Percentiles rank a stretch among this genome's conserved stretches.
Conservation (phyloP, 2,113 vertebrate species). For the Nymphicus hollandicus region DNA sequence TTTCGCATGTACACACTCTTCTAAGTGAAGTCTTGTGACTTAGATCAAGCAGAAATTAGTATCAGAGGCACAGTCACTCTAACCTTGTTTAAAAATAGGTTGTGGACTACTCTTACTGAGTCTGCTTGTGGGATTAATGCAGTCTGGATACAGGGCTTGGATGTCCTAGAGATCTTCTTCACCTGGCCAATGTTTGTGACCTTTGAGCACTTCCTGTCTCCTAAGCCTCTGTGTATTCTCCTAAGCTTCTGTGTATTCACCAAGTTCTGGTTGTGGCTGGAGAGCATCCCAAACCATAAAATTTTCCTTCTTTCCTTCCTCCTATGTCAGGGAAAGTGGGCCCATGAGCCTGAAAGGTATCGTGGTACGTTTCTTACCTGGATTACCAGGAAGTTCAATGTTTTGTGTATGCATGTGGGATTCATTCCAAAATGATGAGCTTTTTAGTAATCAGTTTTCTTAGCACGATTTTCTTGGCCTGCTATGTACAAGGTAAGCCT, state of each 20-base stretch:
- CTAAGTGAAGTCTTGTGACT: background rate
- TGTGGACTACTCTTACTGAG: background rate
- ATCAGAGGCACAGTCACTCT: background rate
- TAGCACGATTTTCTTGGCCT: background rate
- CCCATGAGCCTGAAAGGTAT: background rate
- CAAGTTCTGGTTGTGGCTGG: background rate
- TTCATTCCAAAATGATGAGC: background rate
- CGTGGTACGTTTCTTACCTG: background rate
- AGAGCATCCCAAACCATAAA: background rate
- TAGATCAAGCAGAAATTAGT: background rate
- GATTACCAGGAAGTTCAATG: background rate
- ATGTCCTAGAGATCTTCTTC: background rate
- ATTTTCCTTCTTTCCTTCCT: background rate
- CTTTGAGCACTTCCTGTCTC: background rate
- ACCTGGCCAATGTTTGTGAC: background rate
- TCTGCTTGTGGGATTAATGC: background rate
- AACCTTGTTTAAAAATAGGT: background rate
- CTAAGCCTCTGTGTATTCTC: background rate
- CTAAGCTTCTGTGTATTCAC: background rate
- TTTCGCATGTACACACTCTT: background rate
- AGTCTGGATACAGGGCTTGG: background rate
- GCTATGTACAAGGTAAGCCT: background rate
- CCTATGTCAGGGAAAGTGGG: background rate
- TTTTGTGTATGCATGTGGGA: rapidly evolving
- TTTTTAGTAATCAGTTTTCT: background rate